phyloP scores from a whole-genome alignment of 2,797 vertebrate species.

The Rhinatrema bivittatum region DNA sequence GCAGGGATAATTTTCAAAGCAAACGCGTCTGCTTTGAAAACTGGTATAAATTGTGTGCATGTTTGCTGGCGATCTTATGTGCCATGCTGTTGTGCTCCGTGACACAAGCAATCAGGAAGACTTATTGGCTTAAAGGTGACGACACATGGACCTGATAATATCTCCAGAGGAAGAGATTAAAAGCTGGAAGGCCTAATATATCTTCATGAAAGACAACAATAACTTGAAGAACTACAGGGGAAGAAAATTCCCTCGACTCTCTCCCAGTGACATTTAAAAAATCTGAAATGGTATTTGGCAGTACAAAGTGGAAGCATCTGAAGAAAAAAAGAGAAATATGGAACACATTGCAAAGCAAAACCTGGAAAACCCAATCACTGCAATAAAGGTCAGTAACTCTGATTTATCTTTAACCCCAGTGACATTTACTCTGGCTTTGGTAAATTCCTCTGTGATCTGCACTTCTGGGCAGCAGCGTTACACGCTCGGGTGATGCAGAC shows the following conservation, averaged over 20 bases:
- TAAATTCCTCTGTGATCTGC: too few species aligned
- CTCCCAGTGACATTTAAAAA: slow-evolving; percentile 12
- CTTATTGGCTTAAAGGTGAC: slow-evolving; percentile 1
- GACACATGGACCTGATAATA: slow-evolving; percentile 6
- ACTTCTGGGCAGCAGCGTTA: too few species aligned
- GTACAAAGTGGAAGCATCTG: slow-evolving; percentile 1
- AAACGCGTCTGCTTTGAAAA: too few species aligned
- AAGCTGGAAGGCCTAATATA: background rate
- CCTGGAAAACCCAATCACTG: slow-evolving; percentile 17
- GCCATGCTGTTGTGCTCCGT: slow-evolving; percentile 11
- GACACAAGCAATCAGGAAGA: slow-evolving; percentile 3
- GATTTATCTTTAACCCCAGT: slow-evolving; percentile 6
- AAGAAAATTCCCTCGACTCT: slow-evolving; percentile 1
- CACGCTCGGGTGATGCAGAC: too few species aligned
- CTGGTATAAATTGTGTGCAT: too few species aligned
- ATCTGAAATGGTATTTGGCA: background rate
- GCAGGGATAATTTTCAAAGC: too few species aligned
- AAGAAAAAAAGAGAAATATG: slow-evolving; percentile 11
- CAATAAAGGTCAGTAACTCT: slow-evolving; percentile 8
- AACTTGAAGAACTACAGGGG: slow-evolving; percentile 9
- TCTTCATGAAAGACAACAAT: slow-evolving; percentile 4
- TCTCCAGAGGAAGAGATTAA: slow-evolving; percentile 11
- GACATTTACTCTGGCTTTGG: background rate
- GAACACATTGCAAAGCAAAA: slow-evolving; percentile 4
- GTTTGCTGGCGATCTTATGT: slow-evolving; percentile 11